Evolutionary conservation across 2,888 invertebrate genomes (phyloP).

Genomic region (Palloptera scutellata): DNA sequence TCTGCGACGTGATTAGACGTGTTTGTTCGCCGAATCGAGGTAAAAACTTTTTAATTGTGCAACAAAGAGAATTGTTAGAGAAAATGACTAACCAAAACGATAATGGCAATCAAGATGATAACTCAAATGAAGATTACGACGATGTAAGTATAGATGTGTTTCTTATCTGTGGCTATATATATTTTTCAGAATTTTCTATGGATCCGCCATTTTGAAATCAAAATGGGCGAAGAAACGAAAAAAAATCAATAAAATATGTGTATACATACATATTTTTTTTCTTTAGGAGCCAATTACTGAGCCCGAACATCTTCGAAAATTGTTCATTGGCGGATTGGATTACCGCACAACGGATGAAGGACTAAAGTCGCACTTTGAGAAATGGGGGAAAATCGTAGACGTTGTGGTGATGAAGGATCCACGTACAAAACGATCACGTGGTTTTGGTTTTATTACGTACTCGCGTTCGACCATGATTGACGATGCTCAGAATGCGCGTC

Average conservation of each 20-base stretch:
- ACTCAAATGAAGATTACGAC: constrained; percentile 11
- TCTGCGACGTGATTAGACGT: constrained; percentile 13
- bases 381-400: constrained; percentile 97
- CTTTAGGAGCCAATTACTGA: constrained; percentile 57
- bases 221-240: background rate
- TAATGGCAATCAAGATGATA: constrained; percentile 37
- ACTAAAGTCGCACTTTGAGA: constrained; percentile 90
- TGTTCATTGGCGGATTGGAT: constrained; percentile 95
- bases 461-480: constrained; percentile 95
- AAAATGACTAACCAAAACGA: constrained; percentile 39
- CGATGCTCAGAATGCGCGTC: constrained; percentile 87
- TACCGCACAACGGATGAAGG: constrained; percentile 93
- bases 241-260: constrained; percentile 18
- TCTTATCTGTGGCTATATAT: background rate
- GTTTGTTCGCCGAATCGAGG: background rate
- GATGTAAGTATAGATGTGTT: constrained; percentile 15
- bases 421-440: constrained; percentile 91
- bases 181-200: constrained; percentile 25
- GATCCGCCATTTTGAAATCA: constrained; percentile 16
- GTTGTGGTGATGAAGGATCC: constrained; percentile 98
- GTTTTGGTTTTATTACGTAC: constrained; percentile 98
- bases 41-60: constrained; percentile 20
- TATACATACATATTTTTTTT: constrained; percentile 6
- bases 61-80: constrained; percentile 14
- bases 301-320: constrained; percentile 82